Percentiles rank a stretch among this genome's conserved stretches.
Evolutionary conservation across 2,113 vertebrate genomes (phyloP).

Genomic region (Callipepla californica): DNA sequence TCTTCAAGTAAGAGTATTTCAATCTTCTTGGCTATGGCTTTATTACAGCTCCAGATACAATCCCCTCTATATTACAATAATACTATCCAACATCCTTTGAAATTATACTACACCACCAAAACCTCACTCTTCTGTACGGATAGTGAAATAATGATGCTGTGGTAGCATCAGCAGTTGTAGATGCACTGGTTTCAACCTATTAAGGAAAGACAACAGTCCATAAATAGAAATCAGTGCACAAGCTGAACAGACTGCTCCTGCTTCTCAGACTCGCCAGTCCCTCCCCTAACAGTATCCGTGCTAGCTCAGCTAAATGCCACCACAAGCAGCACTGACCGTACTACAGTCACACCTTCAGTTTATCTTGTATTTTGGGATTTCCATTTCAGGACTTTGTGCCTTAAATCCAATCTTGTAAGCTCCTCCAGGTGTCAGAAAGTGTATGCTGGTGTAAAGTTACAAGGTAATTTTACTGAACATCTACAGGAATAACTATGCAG

Average conservation of each 20-base stretch:
- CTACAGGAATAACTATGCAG: not conserved
- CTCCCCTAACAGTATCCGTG: not conserved
- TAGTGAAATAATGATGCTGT: not conserved
- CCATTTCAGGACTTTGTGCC: not conserved
- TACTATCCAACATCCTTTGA: not conserved
- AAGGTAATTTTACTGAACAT: not conserved
- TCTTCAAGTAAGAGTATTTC: not conserved
- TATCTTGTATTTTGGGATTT: not conserved
- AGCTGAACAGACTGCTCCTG: not conserved
- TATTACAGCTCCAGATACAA: slow-evolving; percentile 36
- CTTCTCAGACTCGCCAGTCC: not conserved
- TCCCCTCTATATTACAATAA: not conserved
- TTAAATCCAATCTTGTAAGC: not conserved
- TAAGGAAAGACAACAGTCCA: not conserved
- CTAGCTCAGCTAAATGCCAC: not conserved
- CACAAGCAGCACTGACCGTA: not conserved
- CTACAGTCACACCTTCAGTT: not conserved
- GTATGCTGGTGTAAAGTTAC: rapidly evolving
- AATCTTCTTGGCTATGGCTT: not conserved
- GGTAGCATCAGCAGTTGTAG: not conserved
- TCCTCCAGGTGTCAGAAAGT: not conserved
- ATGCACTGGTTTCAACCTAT: not conserved
- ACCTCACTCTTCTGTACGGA: not conserved
- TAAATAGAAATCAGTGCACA: not conserved
- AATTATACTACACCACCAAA: not conserved